These are phyloP conservation scores for Conopomorpha cramerella DNA, from an alignment of 1,140 invertebrate genomes.

Conservation along the genomic window DNA sequence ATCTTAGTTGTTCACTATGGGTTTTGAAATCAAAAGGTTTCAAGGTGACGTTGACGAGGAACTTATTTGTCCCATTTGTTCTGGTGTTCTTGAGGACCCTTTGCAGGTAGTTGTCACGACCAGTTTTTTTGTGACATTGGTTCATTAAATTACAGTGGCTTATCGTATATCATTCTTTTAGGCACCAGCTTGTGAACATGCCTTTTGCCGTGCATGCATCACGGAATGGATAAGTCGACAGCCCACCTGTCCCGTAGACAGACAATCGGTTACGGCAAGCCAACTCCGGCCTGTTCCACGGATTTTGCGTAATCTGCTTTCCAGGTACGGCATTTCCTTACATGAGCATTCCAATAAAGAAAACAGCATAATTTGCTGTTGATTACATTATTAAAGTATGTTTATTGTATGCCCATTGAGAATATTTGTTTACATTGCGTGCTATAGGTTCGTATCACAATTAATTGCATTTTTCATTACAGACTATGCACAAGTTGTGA, in stretches of 20 bases:
- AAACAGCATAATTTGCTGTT: too few relatives aligned
- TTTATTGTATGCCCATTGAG: too few relatives aligned
- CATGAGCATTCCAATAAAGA: too few relatives aligned
- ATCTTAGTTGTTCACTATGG: slow-evolving; percentile 79
- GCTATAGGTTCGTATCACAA: too few relatives aligned
- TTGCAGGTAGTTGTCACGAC: too few relatives aligned
- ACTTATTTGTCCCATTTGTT: slow-evolving; percentile 90
- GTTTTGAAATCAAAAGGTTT: slow-evolving; percentile 87
- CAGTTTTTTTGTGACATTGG: too few relatives aligned
- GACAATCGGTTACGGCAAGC: slow-evolving; percentile 82
- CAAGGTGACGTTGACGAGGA: slow-evolving; percentile 92
- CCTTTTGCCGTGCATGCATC: slow-evolving; percentile 92
- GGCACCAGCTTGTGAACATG: slow-evolving; percentile 94
- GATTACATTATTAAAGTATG: too few relatives aligned
- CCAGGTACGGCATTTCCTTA: too few relatives aligned
- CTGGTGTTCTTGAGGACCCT: slow-evolving; percentile 87
- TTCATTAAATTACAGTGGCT: too few relatives aligned
- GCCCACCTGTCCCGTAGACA: slow-evolving; percentile 91
- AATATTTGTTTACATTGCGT: too few relatives aligned
- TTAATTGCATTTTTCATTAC: slow-evolving; percentile 13
- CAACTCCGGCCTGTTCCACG: slow-evolving; percentile 89
- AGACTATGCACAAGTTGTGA: slow-evolving; percentile 89
- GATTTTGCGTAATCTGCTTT: slow-evolving; percentile 88
- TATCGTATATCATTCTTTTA: slow-evolving; percentile 53
- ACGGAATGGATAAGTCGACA: slow-evolving; percentile 92